Percentiles rank a stretch among this genome's conserved stretches.
Evolutionary conservation across 2,113 vertebrate species (phyloP).

Genomic region (Dicrurus megarhynchus): DNA sequence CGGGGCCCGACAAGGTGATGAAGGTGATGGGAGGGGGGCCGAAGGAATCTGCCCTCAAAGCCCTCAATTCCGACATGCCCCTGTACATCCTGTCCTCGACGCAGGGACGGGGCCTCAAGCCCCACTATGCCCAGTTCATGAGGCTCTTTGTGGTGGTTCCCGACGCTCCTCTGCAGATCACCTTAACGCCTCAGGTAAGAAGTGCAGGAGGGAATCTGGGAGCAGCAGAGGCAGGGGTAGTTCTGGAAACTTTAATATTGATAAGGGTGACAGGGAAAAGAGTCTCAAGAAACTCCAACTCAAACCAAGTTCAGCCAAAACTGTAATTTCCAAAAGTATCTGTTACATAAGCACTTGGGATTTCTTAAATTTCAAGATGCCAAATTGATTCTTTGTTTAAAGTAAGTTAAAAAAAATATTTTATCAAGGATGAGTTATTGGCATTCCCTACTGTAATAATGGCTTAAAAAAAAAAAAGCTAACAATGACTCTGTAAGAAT

Average conservation of each 20-base stretch:
- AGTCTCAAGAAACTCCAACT: not conserved
- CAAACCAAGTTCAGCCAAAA: not conserved
- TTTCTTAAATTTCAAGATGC: not conserved
- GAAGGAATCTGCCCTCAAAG: slow-evolving; percentile 90
- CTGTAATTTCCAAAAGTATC: not conserved
- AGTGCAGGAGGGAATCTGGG: not conserved
- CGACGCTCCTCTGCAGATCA: slow-evolving; percentile 91
- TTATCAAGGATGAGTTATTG: not conserved
- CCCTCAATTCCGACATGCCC: slow-evolving; percentile 95
- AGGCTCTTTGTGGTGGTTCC: slow-evolving; percentile 94
- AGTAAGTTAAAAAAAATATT: not conserved
- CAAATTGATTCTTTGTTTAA: not conserved
- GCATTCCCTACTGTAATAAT: not conserved
- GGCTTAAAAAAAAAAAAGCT: not conserved
- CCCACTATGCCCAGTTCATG: slow-evolving; percentile 90
- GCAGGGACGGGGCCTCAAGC: slow-evolving; percentile 92
- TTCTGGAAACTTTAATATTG: rapidly evolving
- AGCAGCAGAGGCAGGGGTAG: not conserved
- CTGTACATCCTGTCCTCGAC: slow-evolving; percentile 92
- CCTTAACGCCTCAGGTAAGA: slow-evolving; percentile 89
- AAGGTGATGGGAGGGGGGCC: slow-evolving; percentile 94
- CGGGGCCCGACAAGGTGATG: slow-evolving; percentile 93
- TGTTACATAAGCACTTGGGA: not conserved
- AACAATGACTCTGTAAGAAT: not conserved
- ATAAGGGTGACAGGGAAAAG: not conserved